Conservation (phyloP, 1,140 invertebrate species). For the Drosophila melanogaster region DNA sequence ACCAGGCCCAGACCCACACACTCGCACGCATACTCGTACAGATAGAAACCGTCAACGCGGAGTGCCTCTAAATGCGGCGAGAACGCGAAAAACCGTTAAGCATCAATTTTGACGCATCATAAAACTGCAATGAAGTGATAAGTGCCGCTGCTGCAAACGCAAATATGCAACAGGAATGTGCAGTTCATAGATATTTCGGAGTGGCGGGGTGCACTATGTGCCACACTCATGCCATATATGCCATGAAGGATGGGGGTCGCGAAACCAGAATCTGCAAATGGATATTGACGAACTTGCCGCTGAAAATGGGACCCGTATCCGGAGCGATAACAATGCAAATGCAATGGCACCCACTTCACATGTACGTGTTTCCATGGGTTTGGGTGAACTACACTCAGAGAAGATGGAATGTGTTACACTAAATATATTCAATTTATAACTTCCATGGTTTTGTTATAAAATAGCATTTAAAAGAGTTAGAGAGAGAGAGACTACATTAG, state of each 20-base stretch:
- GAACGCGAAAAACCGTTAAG: slow-evolving; percentile 80
- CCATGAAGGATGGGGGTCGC: background rate
- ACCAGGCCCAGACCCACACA: slow-evolving; percentile 37
- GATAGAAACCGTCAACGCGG: slow-evolving; percentile 12
- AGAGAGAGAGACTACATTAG: no score
- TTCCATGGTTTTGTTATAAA: no score
- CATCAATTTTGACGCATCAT: slow-evolving; percentile 83
- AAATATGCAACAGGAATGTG: slow-evolving; percentile 67
- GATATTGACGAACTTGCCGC: slow-evolving; percentile 38
- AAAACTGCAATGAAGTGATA: slow-evolving; percentile 83
- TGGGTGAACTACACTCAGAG: background rate
- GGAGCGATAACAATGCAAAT: slow-evolving; percentile 80
- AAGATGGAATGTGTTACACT: background rate
- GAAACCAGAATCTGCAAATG: slow-evolving; percentile 41
- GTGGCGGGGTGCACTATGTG: slow-evolving; percentile 4
- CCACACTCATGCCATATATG: no score
- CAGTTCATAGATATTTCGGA: slow-evolving; percentile 69
- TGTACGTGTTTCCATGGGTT: background rate
- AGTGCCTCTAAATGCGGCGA: slow-evolving; percentile 73
- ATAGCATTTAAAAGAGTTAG: no score
- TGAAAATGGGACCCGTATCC: slow-evolving; percentile 70
- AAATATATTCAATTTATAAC: no score
- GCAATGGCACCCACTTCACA: slow-evolving; percentile 49
- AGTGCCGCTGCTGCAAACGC: slow-evolving; percentile 62
- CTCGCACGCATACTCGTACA: background rate